These are phyloP conservation scores for Augiades crinisus DNA, from an alignment of 2,888 invertebrate genomes.

Conservation along the genomic window DNA sequence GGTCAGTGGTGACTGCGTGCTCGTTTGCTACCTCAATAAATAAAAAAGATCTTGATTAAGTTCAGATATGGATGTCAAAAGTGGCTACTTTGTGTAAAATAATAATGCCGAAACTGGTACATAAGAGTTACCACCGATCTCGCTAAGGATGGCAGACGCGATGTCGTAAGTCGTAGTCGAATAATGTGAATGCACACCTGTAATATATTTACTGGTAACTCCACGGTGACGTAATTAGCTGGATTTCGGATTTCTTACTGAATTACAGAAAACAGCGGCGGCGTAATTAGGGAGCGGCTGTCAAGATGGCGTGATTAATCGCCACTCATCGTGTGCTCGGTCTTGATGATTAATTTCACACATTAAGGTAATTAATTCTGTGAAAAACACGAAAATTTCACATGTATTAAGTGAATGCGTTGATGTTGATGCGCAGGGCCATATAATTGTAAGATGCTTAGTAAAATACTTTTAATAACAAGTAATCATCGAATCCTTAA, in stretches of 20 bases:
- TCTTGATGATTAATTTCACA: constrained; percentile 12
- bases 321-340: constrained; percentile 5
- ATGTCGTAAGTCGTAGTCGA: not conserved
- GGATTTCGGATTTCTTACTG: constrained; percentile 22
- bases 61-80: no score
- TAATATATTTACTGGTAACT: constrained; percentile 2
- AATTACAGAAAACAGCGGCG: constrained; percentile 20
- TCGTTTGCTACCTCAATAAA: no score
- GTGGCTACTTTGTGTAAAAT: no score
- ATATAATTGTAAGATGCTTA: no score
- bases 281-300: constrained; percentile 18
- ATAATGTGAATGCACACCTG: not conserved
- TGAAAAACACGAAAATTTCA: not conserved
- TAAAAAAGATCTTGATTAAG: no score
- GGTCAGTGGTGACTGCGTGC: no score
- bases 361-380: constrained; percentile 16
- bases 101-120: no score
- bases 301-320: constrained; percentile 13
- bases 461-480: not conserved
- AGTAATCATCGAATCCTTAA: not conserved
- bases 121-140: no score
- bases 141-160: no score
- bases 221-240: constrained; percentile 13
- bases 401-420: not conserved
- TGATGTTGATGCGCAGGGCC: not conserved